Evolutionary conservation across 2,113 vertebrate genomes (phyloP).

Genomic region (Grus americana): DNA sequence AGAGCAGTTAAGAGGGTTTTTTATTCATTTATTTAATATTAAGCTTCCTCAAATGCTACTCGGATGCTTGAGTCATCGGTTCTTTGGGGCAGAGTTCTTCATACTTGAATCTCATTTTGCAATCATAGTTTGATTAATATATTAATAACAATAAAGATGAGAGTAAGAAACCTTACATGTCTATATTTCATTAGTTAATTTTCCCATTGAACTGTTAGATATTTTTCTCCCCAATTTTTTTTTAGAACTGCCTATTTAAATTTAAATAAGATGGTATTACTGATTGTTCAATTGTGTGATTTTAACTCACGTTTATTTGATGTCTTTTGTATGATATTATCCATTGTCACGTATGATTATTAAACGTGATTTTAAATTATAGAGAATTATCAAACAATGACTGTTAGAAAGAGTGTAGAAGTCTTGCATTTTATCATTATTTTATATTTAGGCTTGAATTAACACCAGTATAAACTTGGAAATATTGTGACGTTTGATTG

Average conservation of each 20-base stretch:
- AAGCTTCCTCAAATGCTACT: not conserved
- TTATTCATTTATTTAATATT: not conserved
- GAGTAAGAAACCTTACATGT: not conserved
- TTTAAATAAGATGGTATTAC: not conserved
- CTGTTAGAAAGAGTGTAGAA: not conserved
- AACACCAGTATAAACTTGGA: not conserved
- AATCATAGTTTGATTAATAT: not conserved
- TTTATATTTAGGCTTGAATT: constrained; percentile 5
- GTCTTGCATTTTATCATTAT: not conserved
- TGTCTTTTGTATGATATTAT: not conserved
- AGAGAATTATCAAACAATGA: not conserved
- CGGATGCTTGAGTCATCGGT: not conserved
- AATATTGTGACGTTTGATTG: constrained; percentile 5
- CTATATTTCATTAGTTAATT: not conserved
- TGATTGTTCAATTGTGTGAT: not conserved
- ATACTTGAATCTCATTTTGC: not conserved
- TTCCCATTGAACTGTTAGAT: not conserved
- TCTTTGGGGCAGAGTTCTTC: not conserved
- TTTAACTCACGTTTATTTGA: not conserved
- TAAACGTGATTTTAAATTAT: constrained; percentile 25
- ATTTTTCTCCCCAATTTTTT: not conserved
- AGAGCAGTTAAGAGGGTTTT: not conserved
- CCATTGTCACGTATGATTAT: not conserved
- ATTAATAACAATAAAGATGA: not conserved
- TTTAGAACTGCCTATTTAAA: not conserved